Conservation (phyloP, 1,140 invertebrate species). For the Metaphire vulgaris region DNA sequence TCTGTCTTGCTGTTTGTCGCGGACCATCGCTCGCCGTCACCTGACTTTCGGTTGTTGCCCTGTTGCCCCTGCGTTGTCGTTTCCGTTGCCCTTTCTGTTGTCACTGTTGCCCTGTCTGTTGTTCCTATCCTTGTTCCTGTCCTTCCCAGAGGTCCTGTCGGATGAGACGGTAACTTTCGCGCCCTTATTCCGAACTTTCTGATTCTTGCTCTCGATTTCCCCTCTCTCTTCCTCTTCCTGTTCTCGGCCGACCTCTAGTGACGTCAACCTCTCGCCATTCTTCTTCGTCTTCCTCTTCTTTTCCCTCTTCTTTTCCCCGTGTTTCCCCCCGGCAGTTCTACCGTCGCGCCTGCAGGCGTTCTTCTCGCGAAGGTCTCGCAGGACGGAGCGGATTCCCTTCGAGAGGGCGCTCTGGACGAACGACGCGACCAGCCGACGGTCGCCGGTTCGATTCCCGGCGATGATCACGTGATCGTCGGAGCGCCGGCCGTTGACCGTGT, state of each 20-base stretch:
- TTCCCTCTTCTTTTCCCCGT: background rate
- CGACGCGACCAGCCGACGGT: background rate
- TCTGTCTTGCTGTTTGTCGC: no score
- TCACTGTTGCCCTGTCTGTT: background rate
- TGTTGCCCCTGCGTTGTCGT: background rate
- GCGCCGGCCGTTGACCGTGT: background rate
- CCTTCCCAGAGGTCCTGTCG: no score
- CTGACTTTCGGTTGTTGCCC: no score
- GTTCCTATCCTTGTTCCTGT: no score
- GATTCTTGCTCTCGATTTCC: background rate
- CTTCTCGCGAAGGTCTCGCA: background rate
- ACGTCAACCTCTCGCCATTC: background rate
- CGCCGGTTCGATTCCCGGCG: background rate
- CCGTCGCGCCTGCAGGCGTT: background rate
- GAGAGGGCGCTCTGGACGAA: background rate
- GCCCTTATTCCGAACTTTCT: no score
- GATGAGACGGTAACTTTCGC: no score
- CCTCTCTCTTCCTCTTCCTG: background rate
- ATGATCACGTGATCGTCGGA: background rate
- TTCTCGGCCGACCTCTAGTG: background rate
- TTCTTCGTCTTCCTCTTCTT: background rate
- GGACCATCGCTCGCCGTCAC: no score
- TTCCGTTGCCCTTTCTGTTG: background rate
- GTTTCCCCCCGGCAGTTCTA: background rate
- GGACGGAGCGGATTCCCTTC: background rate